Percentiles rank a stretch among this genome's conserved stretches.
phyloP scores from a whole-genome alignment of 2,888 invertebrate genomes.

The Drosophila borealis region DNA sequence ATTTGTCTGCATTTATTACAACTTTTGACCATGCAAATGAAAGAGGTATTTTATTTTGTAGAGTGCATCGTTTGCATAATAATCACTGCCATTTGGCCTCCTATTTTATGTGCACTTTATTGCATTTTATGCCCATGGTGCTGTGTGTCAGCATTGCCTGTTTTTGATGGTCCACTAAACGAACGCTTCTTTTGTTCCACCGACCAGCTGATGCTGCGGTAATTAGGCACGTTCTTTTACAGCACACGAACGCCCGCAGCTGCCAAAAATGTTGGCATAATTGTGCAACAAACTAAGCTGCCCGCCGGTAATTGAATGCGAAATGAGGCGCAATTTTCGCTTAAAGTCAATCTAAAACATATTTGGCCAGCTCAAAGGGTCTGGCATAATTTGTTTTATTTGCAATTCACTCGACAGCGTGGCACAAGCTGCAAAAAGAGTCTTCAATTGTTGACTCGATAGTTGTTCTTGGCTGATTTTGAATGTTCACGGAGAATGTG shows the following conservation, averaged over 20 bases:
- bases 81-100: not conserved
- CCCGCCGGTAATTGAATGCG: conserved; percentile 33
- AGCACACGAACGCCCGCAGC: conserved; percentile 2
- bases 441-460: not conserved
- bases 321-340: conserved; percentile 9
- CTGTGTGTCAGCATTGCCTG: conserved; percentile 18
- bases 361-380: conserved; percentile 8
- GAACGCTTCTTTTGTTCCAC: conserved; percentile 17
- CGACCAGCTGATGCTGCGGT: conserved; percentile 48
- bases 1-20: not conserved
- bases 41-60: not conserved
- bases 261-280: conserved; percentile 19
- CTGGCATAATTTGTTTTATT: not conserved
- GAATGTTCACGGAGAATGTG: not conserved
- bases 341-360: not conserved
- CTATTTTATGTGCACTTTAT: conserved; percentile 4
- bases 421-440: conserved; percentile 15
- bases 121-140: conserved; percentile 30
- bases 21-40: conserved; percentile 15
- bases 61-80: conserved; percentile 6
- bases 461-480: conserved; percentile 1
- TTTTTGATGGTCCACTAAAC: conserved; percentile 32
- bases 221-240: conserved; percentile 51
- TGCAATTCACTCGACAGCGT: conserved; percentile 16
- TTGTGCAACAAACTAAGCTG: conserved; percentile 18